Evolutionary conservation across 2,888 invertebrate genomes (phyloP), one percentile per base, ranked within the genome.

Genomic region (Julus scandinavius): DNA sequence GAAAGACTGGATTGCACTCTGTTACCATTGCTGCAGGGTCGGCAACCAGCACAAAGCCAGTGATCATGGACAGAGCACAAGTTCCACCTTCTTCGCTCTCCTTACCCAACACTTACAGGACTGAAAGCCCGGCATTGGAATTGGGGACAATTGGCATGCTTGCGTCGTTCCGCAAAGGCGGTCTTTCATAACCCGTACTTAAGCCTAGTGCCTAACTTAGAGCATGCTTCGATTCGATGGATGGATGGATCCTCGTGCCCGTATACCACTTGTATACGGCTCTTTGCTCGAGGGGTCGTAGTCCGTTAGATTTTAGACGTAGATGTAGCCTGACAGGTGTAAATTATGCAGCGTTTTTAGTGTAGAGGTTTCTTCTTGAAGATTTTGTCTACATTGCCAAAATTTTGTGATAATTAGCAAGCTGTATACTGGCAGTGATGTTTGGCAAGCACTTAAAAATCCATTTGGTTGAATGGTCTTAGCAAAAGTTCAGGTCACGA

Each of bases 131-230:
- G 45, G 88, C 83, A 13, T 80, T 72, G 40, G 89, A 89, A 87
- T 93, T 96, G 58, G 96, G 96, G 89, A 96, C 96, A 85, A 94
- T 96, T 90, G 96, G 96, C 93, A 95, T 96, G 89, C 93, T 96
- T 91, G 93, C 97, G 87, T 97, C 97, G 92, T 97, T 97, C 63
- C 94, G 97, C 89, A 97, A 97, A 91, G 97, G 97, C 87, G 97
- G 97, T 88, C 94, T 96, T 45, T 89, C 87, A 50, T 88, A 88
- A 85, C 85, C 85, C 20, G n/a, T 85, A 41, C 49, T 85, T 85
- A 72, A 72, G 72, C 72, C 72, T 72, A 72, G 72, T 72, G 72
- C 72, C 72, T 72, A 72, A 72, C 6, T 72, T 29, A 29, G 6
- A 72, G 72, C 72, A 29, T 72, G 72, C 3, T 72, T 7, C 72